Evolutionary conservation across 2,113 vertebrate species (phyloP), one percentile per base, ranked within the genome.

Genomic region (Thalassarche chlororhynchos): DNA sequence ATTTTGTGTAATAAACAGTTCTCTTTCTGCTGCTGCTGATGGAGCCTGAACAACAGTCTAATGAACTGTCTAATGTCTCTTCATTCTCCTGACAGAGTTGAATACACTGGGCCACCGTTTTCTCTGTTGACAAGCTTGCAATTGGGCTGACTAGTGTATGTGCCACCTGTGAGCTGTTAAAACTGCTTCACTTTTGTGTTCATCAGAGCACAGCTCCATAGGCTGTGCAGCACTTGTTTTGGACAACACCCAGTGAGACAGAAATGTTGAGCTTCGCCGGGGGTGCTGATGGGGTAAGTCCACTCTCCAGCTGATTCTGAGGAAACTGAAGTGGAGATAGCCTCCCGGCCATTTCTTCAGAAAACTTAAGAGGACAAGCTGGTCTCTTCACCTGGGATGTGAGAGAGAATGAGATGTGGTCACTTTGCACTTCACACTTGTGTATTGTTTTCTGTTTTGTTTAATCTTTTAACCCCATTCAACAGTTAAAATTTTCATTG

Each of bases 221-320:
- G 72, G 31, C 74, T 61, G 64, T 8, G 64, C 77, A 55, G 69
- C 38, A 1, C n/a, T 78, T 87, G 46, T 24, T 89, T 71, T n/a
- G 87, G 89, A 89, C 89, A 75, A 31, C 55, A 54, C 20, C 25
- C 55, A 32, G 8, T 2, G 47, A 81, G 55, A 51, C 29, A 55
- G 68, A 81, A 81, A 66, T 29, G 46, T 5, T 87, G 77, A 84
- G 32, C 61, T 71, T 87, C 66, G 24, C 26, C 8, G 1, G 52
- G 38, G 57, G 23, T 75, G 60, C 87, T 47, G 60, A 60, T 55
- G 38, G 61, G 91, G 96, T 96, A 95, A 96, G 93, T 94, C 47
- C 21, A 25, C 23, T 85, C 71, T 82, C 12, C 2, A 2, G 36
- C 47, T 16, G 71, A 46, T 60, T 66, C 70, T 38, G 38, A 40